Evolutionary conservation across 2,888 invertebrate genomes (phyloP), one percentile per base, ranked within the genome.

Genomic region (Habroteleia sp.): DNA sequence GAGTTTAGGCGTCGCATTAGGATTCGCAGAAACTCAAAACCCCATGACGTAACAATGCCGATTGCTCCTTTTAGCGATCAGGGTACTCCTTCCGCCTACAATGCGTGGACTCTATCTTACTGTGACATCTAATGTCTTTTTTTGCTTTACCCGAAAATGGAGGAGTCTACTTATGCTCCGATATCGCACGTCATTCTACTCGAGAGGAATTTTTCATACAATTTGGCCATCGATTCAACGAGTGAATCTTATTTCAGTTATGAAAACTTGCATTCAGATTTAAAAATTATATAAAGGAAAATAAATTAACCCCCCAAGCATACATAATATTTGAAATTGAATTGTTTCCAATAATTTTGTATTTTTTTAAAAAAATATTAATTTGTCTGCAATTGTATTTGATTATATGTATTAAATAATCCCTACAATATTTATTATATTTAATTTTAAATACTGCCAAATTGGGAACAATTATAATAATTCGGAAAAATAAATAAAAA

Each of bases 11-110:
- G 56, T 76, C 69, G 76, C 68, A 62, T 77, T 75, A 74, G 81
- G 81, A 82, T 83, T 85, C 81, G 81, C 84, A 82, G 85, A 84
- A 86, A 85, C 78, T 83, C 77, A 82, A 86, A 77, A 79, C 78
- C 79, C 62, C 48, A 77, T 87, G 86, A 86, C 83, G 86, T 77
- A 86, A 87, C 86, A 86, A 86, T 86, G 82, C 77, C 80, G 79
- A 81, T 79, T 83, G 83, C 83, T 82, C 83, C 79, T 80, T 82
- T 79, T 79, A 65, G 74, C 62, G 68, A 52, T 46, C 60, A 73
- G 76, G 73, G 76, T 80, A 84, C 81, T 85, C 82, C 83, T 85
- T 85, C 82, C 84, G 79, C 83, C 82, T 79, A 84, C 85, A 83
- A 83, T 82, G 77, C 76, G 74, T 76, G 60, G 77, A 63, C 76